A percentile compares a stretch with the other conserved stretches of the same genome.
Evolutionary conservation across 2,888 invertebrate genomes (phyloP).

Genomic region (Amorpha juglandis): DNA sequence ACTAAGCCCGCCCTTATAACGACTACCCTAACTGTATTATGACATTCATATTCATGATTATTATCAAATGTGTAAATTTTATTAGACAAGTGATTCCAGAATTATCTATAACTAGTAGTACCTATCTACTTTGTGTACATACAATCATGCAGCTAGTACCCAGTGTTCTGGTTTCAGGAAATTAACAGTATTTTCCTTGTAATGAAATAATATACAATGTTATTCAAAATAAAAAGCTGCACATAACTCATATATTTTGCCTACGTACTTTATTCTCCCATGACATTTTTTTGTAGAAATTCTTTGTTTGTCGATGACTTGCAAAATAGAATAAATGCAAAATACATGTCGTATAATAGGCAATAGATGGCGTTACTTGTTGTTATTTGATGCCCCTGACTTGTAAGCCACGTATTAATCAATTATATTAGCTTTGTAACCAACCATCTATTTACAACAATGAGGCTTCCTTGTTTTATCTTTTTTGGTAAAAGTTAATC

Average conservation of each 20-base stretch:
- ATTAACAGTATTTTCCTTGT: no score
- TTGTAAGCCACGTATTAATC: background rate
- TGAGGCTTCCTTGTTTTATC: conserved; percentile 13
- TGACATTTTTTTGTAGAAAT: background rate
- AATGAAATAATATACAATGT: no score
- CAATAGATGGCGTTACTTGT: conserved; percentile 13
- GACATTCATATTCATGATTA: no score
- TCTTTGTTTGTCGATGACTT: conserved; percentile 3
- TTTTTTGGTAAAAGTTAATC: conserved; percentile 42
- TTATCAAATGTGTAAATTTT: no score
- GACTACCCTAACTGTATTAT: no score
- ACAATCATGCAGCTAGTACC: no score
- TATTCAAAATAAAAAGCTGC: background rate
- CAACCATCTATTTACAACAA: background rate
- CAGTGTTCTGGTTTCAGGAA: background rate
- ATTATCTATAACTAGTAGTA: no score
- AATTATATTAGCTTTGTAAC: background rate
- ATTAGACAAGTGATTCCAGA: no score
- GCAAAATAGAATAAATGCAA: background rate
- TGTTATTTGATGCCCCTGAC: background rate
- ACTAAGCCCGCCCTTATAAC: no score
- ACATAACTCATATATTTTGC: background rate
- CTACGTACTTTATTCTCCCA: background rate
- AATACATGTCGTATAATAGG: background rate
- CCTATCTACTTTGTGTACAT: no score